These are phyloP conservation scores for Adela reaumurella DNA, from an alignment of 2,888 invertebrate species.

Conservation along the genomic window DNA sequence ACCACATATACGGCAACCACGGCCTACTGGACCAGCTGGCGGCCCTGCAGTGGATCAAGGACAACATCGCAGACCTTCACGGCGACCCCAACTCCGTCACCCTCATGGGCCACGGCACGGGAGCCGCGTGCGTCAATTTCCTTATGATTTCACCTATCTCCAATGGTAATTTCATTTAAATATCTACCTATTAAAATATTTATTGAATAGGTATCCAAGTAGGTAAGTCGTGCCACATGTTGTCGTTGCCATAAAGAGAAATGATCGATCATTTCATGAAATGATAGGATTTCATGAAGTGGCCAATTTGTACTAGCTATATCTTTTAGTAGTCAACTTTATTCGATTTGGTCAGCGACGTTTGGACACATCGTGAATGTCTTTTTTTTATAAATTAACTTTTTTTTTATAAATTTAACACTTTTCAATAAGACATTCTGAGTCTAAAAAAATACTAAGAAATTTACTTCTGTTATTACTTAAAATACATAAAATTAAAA, in stretches of 20 bases:
- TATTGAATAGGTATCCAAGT: not conserved
- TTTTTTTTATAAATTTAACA: too few relatives aligned
- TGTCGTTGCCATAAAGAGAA: not conserved
- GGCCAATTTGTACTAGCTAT: too few relatives aligned
- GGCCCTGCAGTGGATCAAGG: constrained; percentile 91
- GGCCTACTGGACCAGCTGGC: constrained; percentile 93
- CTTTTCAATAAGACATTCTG: too few relatives aligned
- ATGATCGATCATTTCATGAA: too few relatives aligned
- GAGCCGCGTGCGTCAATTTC: constrained; percentile 90
- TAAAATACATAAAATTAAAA: too few relatives aligned
- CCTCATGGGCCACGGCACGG: constrained; percentile 91
- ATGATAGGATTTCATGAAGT: too few relatives aligned
- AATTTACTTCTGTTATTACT: too few relatives aligned
- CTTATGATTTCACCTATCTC: constrained; percentile 90
- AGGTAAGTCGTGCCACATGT: not conserved
- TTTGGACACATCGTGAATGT: too few relatives aligned
- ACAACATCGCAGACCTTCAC: constrained; percentile 87
- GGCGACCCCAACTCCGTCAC: constrained; percentile 88
- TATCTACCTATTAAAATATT: not conserved
- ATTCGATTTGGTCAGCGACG: too few relatives aligned
- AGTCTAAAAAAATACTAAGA: too few relatives aligned
- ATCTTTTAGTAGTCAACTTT: not conserved
- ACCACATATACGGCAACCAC: constrained; percentile 79
- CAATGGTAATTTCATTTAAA: constrained; percentile 53
- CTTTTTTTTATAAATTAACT: too few relatives aligned